Percentiles rank a stretch among this genome's conserved stretches.
These are phyloP conservation scores for Oreochromis tanganicae DNA, from an alignment of 2,113 vertebrate species.

Conservation along the genomic window DNA sequence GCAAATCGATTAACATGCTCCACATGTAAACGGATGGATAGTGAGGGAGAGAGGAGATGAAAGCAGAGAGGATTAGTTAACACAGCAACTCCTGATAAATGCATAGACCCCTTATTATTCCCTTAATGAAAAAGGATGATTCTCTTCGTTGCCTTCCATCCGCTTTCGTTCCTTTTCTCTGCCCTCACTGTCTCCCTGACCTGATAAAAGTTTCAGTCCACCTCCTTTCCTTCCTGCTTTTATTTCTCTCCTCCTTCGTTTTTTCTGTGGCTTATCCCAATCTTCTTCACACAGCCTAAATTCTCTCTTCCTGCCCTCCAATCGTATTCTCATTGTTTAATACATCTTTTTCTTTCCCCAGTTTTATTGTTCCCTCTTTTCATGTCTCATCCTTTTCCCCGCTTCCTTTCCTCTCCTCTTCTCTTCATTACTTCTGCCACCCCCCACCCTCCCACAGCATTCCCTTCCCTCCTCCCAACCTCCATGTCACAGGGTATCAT, in stretches of 20 bases:
- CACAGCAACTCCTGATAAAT: conserved; percentile 39
- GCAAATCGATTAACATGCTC: conserved; percentile 55
- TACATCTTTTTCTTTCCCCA: neutral
- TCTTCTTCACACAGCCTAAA: neutral
- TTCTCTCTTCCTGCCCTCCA: neutral
- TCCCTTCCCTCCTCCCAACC: conserved; percentile 1
- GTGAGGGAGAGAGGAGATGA: conserved; percentile 30
- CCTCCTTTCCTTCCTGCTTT: neutral
- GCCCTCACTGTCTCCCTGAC: conserved; percentile 4
- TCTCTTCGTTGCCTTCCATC: neutral
- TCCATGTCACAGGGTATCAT: conserved; percentile 62
- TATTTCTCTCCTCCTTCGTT: neutral
- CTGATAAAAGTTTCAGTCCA: conserved; percentile 33
- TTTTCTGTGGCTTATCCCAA: neutral
- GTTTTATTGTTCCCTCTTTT: neutral
- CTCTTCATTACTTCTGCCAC: neutral
- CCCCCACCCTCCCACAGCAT: neutral
- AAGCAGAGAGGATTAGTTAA: conserved; percentile 41
- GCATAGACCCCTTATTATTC: conserved; percentile 42
- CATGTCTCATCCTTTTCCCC: neutral
- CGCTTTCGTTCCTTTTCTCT: neutral
- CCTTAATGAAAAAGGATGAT: conserved; percentile 33
- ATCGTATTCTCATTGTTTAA: neutral
- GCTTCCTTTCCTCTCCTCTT: neutral
- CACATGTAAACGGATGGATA: conserved; percentile 32